Evolutionary conservation across 2,888 invertebrate species (phyloP).

Genomic region (Drosophila planitibia): DNA sequence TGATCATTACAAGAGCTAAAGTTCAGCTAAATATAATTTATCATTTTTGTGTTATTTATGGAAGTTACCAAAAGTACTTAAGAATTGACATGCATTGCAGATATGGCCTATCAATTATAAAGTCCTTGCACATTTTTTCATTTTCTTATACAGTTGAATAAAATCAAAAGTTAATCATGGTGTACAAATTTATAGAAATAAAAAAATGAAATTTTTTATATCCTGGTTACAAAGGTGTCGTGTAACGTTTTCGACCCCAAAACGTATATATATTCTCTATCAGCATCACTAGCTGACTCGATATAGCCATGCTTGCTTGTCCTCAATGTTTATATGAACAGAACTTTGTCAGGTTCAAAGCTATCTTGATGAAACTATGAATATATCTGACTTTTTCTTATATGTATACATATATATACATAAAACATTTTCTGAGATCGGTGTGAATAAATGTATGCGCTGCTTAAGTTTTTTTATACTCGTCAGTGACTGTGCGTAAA

Average conservation of each 20-base stretch:
- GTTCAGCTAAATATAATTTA: slow-evolving; percentile 2
- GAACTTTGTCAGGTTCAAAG: background rate
- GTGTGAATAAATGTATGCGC: no score
- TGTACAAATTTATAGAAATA: background rate
- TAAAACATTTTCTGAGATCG: background rate
- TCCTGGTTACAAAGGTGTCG: background rate
- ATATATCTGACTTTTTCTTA: background rate
- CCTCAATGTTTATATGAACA: background rate
- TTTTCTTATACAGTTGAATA: background rate
- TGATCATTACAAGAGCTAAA: slow-evolving; percentile 9
- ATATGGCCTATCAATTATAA: background rate
- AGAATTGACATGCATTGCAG: background rate
- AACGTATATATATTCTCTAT: no score
- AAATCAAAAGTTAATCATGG: background rate
- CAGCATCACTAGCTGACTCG: no score
- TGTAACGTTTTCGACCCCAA: background rate
- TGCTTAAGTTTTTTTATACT: no score
- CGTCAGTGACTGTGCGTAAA: no score
- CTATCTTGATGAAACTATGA: background rate
- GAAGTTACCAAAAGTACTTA: background rate
- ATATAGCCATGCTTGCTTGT: background rate
- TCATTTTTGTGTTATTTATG: background rate
- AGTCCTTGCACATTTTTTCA: background rate
- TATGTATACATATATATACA: no score
- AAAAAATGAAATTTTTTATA: background rate